phyloP scores from a whole-genome alignment of 1,140 invertebrate species.

The Sminthurides bifidus region DNA sequence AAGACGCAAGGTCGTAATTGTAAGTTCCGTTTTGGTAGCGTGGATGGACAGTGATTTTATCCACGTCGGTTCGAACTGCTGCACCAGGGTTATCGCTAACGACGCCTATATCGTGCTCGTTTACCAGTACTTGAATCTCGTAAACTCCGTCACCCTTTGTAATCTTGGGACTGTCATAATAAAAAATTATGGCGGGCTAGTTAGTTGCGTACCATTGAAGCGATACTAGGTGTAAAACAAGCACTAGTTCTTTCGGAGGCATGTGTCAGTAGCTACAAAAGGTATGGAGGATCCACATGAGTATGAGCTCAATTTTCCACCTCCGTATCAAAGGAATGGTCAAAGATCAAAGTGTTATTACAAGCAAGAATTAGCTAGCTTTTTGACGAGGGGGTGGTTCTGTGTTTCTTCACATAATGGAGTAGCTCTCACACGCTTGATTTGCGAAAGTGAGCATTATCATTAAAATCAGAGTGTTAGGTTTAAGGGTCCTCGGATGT shows the following conservation, averaged over 20 bases:
- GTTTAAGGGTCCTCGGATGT: not conserved
- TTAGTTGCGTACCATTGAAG: too few relatives aligned
- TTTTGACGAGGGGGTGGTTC: not conserved
- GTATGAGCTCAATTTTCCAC: not conserved
- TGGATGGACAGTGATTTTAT: constrained; percentile 25
- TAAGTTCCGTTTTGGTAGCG: constrained; percentile 23
- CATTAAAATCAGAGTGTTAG: not conserved
- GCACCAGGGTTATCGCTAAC: constrained; percentile 8
- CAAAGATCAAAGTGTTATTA: not conserved
- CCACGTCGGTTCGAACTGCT: constrained; percentile 8
- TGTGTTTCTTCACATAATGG: not conserved
- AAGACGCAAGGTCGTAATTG: constrained; percentile 28
- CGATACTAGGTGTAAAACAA: too few relatives aligned
- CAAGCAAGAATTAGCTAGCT: not conserved
- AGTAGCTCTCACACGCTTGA: not conserved
- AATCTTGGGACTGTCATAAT: not conserved
- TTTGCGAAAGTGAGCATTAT: not conserved
- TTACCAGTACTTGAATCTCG: constrained; percentile 24
- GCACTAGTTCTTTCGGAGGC: not conserved
- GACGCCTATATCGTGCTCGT: constrained; percentile 24
- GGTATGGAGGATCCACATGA: not conserved
- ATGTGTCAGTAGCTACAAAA: not conserved
- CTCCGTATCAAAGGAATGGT: not conserved
- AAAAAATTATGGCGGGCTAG: too few relatives aligned
- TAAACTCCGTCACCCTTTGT: not conserved